A percentile compares a stretch with the other conserved stretches of the same genome.
Evolutionary conservation across 1,140 invertebrate genomes (phyloP).

Genomic region (Venturia canescens): DNA sequence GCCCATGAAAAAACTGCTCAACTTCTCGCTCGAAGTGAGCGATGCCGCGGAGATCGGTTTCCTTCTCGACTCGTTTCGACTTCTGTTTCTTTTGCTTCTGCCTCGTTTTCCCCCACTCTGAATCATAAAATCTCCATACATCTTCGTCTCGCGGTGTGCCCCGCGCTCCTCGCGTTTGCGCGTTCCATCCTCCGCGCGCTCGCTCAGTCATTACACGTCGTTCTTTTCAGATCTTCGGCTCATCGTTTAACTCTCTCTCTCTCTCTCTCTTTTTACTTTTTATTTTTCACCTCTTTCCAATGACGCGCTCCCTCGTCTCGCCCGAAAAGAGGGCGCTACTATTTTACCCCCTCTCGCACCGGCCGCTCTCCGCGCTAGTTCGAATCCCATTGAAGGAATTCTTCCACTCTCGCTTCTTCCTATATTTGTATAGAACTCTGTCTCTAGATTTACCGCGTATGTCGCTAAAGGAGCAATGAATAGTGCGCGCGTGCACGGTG

Average conservation of each 20-base stretch:
- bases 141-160: too few species aligned
- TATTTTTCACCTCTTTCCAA: constrained; percentile 26
- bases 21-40: too few species aligned
- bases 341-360: neutral
- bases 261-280: constrained; percentile 25
- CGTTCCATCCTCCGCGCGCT: too few species aligned
- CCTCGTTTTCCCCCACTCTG: neutral
- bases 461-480: constrained; percentile 35
- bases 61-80: too few species aligned
- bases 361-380: too few species aligned
- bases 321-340: too few species aligned
- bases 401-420: neutral
- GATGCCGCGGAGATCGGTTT: too few species aligned
- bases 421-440: neutral
- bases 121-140: too few species aligned
- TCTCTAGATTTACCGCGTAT: constrained; percentile 8
- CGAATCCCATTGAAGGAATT: constrained; percentile 5
- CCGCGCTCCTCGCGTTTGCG: too few species aligned
- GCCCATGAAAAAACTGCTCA: too few species aligned
- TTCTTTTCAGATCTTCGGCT: too few species aligned
- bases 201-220: too few species aligned
- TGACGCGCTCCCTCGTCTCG: constrained; percentile 40
- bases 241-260: constrained; percentile 15
- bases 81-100: constrained; percentile 25
- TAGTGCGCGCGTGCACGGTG: constrained; percentile 61